These are phyloP conservation scores for Eulemur rubriventer DNA, from an alignment of 2,797 vertebrate genomes.

Conservation along the genomic window DNA sequence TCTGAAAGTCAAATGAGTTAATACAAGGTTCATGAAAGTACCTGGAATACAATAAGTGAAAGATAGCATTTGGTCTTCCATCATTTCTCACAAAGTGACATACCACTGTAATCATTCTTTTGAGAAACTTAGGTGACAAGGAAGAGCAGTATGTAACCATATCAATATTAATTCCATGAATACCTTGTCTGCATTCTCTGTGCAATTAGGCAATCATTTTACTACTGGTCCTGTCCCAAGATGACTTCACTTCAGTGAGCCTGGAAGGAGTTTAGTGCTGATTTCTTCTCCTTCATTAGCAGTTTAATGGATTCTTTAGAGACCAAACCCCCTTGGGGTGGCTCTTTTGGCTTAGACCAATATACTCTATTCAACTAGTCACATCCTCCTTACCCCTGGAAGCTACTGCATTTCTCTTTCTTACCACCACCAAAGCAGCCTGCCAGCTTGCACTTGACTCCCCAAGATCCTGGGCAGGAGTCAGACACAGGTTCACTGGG, in stretches of 20 bases:
- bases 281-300: background rate
- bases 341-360: background rate
- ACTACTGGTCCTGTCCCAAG: background rate
- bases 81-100: background rate
- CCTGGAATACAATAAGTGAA: background rate
- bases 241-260: background rate
- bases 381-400: background rate
- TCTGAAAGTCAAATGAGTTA: slow-evolving; percentile 31
- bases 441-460: background rate
- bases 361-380: background rate
- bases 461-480: background rate
- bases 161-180: background rate
- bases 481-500: background rate
- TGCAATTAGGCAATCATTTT: background rate
- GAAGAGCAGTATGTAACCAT: background rate
- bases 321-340: background rate
- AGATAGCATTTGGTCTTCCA: background rate
- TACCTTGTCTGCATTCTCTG: background rate
- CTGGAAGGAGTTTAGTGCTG: background rate
- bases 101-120: background rate
- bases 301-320: background rate
- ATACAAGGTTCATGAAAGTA: background rate
- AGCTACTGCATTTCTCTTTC: background rate
- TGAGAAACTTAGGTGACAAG: background rate
- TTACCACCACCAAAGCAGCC: background rate